Base-by-base conservation (phyloP, 1,140 invertebrate species). In the Pseudomyrmex flavicornis region DNA sequence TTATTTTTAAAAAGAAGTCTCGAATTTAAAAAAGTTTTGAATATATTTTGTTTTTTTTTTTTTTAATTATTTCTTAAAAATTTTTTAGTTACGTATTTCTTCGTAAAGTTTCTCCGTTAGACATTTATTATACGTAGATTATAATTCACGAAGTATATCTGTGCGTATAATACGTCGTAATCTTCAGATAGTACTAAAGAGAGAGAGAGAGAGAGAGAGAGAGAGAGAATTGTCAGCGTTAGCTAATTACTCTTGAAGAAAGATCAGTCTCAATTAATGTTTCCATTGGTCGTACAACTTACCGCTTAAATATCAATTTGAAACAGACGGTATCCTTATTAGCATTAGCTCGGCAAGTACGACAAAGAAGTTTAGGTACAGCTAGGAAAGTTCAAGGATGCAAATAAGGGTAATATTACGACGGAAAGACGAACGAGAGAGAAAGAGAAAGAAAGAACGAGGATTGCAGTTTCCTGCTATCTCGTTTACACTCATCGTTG, bases 221-320 rank as follows among this genome's bases (percentile, higher is more conserved):
- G n/a, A 79, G 44, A 61, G 65, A 56, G 52, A 48, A 79, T 69
- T n/a, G 20, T 70, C 63, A 17, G 65, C 54, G 46, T 80, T 59
- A 80, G 56, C n/a, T 80, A 80, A 80, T 72, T 72, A 17, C 54
- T 56, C 35, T 52, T 3, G 82, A 44, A 54, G 62, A 66, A 80
- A 52, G 52, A 84, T 88, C 59, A 59, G 65, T 72, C 59, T 58
- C 70, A 48, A 75, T 70, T 86, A 63, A 65, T 76, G 66, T 86
- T 84, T 54, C 58, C 88, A 85, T 89, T 58, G 86, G 82, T 88
- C 74, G 80, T 83, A 86, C 74, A 89, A 86, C 84, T 89, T 89
- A 65, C 66, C 75, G 85, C 75, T 89, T 89, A 89, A 89, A 89
- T 89, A 85, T 89, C 88, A 89, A 89, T 89, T 89, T 86, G 70